phyloP scores from a whole-genome alignment of 2,113 vertebrate species.

The Hippopotamus amphibius region DNA sequence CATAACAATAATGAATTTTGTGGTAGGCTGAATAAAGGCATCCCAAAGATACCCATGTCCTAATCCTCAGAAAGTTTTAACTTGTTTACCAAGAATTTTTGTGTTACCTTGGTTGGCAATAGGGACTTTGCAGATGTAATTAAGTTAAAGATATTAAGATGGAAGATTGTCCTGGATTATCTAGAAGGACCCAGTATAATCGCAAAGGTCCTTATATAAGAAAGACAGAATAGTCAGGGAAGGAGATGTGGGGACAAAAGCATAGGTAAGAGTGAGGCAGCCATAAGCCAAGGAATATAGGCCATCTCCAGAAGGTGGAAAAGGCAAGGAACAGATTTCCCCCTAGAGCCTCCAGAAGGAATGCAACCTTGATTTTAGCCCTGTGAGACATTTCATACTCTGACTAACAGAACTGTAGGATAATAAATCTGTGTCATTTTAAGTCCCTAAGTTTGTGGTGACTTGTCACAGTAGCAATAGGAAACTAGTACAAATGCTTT shows the following conservation, averaged over 20 bases:
- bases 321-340: not conserved
- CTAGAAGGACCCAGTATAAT: not conserved
- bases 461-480: not conserved
- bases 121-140: not conserved
- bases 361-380: not conserved
- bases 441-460: not conserved
- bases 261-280: not conserved
- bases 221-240: not conserved
- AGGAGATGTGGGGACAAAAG: not conserved
- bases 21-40: not conserved
- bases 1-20: not conserved
- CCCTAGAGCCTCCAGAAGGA: not conserved
- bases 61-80: not conserved
- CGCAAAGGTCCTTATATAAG: not conserved
- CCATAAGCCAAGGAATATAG: not conserved
- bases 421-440: not conserved
- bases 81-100: not conserved
- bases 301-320: not conserved
- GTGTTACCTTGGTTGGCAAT: not conserved
- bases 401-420: not conserved
- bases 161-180: not conserved
- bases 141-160: conserved; percentile 9
- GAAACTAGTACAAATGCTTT: not conserved
- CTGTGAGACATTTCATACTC: not conserved
- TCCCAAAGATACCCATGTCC: not conserved